Evolutionary conservation across 2,113 vertebrate genomes (phyloP), one percentile per base, ranked within the genome.

Genomic region (Indicator maculatus): DNA sequence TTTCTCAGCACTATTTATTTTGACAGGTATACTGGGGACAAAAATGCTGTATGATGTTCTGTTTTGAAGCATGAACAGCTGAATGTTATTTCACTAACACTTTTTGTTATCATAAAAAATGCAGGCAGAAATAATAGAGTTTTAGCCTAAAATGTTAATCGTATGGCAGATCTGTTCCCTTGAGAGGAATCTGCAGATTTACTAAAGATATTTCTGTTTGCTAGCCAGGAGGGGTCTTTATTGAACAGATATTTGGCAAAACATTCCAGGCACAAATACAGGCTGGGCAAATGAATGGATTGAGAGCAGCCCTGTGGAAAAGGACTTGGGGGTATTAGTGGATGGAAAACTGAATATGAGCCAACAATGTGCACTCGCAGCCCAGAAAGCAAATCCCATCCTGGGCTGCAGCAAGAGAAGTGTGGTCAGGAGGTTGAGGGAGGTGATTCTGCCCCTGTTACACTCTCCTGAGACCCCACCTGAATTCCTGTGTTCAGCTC

Each of bases 101-200:
- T 80, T 75, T 66, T 63, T 86, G 27, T 16, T 90, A n/a, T 41
- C 83, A 17, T 21, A 83, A 73, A 67, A 83, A 81, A 44, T 36
- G 73, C 9, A 56, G 38, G 38, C 33, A 85, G 28, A 91, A 92
- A 63, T 61, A 65, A 79, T 12, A 58, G 13, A 38, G 30, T 53
- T 83, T 86, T 77, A 91, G 75, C 88, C 71, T 63, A 88, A 70
- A 85, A 80, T 19, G 31, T 77, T 88, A 89, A 89, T 64, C 28
- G 53, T 38, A 41, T 2, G 74, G 83, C 36, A 89, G 63, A 83
- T 83, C 61, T 73, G 56, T 74, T 83, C 84, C 56, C 28, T 45
- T 70, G 47, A 89, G 72, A 78, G 67, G 21, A 71, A 80, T 83
- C 7, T 65, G 28, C 41, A 74, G 64, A 91, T 95, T 89, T 89